phyloP scores from a whole-genome alignment of 2,797 vertebrate species.

The Mormyrops boulengeri region DNA sequence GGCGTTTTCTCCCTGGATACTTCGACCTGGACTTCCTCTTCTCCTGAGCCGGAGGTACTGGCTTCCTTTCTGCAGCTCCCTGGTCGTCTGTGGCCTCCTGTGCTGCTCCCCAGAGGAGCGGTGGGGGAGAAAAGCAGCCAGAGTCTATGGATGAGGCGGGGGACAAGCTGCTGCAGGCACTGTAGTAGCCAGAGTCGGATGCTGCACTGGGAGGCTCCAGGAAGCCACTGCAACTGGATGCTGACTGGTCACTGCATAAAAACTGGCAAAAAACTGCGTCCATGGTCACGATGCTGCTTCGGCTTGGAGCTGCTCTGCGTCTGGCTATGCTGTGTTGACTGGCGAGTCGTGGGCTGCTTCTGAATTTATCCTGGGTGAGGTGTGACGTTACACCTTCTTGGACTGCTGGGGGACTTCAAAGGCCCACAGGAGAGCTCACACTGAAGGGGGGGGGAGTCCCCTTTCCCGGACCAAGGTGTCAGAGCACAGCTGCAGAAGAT shows the following conservation, averaged over 20 bases:
- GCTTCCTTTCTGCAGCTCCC: background rate
- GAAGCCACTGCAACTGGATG: slow-evolving; percentile 17
- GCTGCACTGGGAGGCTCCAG: slow-evolving; percentile 17
- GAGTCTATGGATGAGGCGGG: slow-evolving; percentile 40
- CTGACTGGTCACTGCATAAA: slow-evolving; percentile 20
- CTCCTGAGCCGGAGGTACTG: background rate
- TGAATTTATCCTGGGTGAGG: slow-evolving; percentile 57
- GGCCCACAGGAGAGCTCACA: slow-evolving; percentile 30
- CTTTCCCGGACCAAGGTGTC: slow-evolving; percentile 31
- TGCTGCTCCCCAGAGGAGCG: background rate
- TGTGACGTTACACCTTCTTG: slow-evolving; percentile 56
- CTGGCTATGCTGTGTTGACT: slow-evolving; percentile 10
- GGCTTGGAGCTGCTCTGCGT: slow-evolving; percentile 25
- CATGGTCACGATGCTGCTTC: slow-evolving; percentile 29
- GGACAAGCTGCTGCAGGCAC: slow-evolving; percentile 33
- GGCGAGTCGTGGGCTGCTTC: slow-evolving; percentile 18
- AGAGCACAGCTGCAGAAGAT: slow-evolving; percentile 21
- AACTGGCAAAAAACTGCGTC: slow-evolving; percentile 24
- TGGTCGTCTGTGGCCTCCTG: background rate
- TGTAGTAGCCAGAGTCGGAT: slow-evolving; percentile 40
- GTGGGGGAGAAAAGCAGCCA: slow-evolving; percentile 26
- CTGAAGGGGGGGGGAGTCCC: slow-evolving; percentile 31
- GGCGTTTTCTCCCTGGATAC: slow-evolving; percentile 22
- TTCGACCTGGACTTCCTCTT: background rate
- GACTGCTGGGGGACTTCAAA: slow-evolving; percentile 58